Conservation (phyloP, 2,113 vertebrate species). For the Barbus barbus region DNA sequence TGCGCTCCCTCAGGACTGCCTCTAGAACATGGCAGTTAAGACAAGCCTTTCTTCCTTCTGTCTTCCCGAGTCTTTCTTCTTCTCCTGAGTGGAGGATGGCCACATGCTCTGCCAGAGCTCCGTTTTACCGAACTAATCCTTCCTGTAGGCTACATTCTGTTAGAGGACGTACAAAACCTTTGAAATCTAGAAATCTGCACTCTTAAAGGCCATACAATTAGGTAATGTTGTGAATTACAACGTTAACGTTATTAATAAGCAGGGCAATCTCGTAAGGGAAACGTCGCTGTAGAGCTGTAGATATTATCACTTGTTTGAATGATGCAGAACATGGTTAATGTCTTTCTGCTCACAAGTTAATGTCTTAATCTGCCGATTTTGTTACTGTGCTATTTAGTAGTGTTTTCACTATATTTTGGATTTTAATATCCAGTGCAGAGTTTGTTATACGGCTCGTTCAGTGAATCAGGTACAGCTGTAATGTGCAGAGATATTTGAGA, state of each 20-base stretch:
- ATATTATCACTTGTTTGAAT: not conserved
- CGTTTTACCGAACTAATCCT: conserved; percentile 21
- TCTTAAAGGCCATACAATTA: not conserved
- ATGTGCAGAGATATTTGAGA: not conserved
- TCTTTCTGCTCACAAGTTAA: too few relatives aligned
- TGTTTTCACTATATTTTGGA: too few relatives aligned
- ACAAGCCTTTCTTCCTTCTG: conserved; percentile 26
- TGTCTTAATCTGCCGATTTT: too few relatives aligned
- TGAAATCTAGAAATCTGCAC: not conserved
- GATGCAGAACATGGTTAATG: not conserved
- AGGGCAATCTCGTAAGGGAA: not conserved
- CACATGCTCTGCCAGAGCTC: not conserved
- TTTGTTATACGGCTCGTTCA: not conserved
- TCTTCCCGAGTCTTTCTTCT: conserved; percentile 18
- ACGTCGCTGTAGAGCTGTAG: not conserved
- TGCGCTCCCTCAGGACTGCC: conserved; percentile 8
- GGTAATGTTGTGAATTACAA: conserved; percentile 1
- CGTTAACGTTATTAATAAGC: not conserved
- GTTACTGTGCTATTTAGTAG: too few relatives aligned
- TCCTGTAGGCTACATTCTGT: conserved; percentile 13
- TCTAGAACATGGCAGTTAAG: conserved; percentile 19
- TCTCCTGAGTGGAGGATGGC: conserved; percentile 23
- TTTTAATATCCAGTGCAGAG: too few relatives aligned
- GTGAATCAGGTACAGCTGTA: not conserved
- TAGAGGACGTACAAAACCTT: conserved; percentile 13